Evolutionary conservation across 2,113 vertebrate genomes (phyloP).

Genomic region (Phainopepla nitens): DNA sequence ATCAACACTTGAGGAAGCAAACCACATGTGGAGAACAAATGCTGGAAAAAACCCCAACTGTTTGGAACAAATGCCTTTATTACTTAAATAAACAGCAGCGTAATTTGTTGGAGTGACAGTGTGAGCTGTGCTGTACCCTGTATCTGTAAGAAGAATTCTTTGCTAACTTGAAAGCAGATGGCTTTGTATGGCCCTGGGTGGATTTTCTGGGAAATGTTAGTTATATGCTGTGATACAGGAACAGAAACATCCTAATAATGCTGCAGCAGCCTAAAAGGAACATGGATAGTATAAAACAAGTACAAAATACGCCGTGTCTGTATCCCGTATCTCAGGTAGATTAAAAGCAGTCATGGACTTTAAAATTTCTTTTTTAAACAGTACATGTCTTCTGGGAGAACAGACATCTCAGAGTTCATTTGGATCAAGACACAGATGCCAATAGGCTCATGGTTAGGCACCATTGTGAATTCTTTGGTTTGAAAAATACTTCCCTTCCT

Average conservation of each 20-base stretch:
- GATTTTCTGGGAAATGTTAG: not conserved
- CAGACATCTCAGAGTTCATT: slow-evolving; percentile 36
- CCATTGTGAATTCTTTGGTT: slow-evolving; percentile 37
- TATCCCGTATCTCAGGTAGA: slow-evolving; percentile 36
- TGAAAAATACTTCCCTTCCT: slow-evolving; percentile 52
- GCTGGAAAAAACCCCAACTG: not conserved
- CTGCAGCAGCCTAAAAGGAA: not conserved
- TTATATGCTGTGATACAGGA: not conserved
- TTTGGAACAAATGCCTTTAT: slow-evolving; percentile 41
- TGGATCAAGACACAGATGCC: slow-evolving; percentile 19
- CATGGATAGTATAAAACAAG: not conserved
- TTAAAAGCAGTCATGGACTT: slow-evolving; percentile 6
- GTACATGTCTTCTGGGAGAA: not conserved
- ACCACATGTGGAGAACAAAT: slow-evolving; percentile 53
- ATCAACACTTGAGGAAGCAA: slow-evolving; percentile 52
- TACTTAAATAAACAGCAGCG: slow-evolving; percentile 1
- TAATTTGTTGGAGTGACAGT: slow-evolving; percentile 19
- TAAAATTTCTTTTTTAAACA: not conserved
- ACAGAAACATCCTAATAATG: not conserved
- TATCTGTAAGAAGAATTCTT: not conserved
- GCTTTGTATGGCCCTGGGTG: not conserved
- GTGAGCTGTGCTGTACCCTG: not conserved
- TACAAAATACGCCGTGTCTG: not conserved
- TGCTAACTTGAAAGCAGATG: slow-evolving; percentile 3
- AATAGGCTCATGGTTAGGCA: slow-evolving; percentile 6